Evolutionary conservation across 2,113 vertebrate genomes (phyloP), one percentile per base, ranked within the genome.

Genomic region (Misgurnus anguillicaudatus): DNA sequence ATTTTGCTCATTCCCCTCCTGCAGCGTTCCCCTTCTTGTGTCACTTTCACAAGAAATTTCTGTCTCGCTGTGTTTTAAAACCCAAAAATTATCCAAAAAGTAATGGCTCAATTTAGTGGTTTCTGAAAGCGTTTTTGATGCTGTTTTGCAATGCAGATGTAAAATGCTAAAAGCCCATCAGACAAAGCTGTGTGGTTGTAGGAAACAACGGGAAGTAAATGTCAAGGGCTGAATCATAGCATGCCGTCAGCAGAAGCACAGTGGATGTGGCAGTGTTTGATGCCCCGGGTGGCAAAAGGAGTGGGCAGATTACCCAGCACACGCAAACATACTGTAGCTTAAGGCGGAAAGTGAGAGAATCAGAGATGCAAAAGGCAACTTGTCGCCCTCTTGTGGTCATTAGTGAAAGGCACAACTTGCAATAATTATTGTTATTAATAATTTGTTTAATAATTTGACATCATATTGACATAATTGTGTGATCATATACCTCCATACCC

Each of bases 121-220:
- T 45, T 86, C 67, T 85, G 78, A 64, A 75, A 60, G 45, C 83
- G 67, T 73, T 80, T 53, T 61, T 66, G 61, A 42, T 39, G 76
- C 78, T 60, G 75, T 82, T 84, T 86, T 79, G 86, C 77, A 87
- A 69, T 83, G 69, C 38, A 81, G 66, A 80, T 82, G 53, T 77
- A 68, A 76, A 57, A 74, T 41, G 39, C 53, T 62, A 4, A 45
- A 67, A 53, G 45, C 57, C 41, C 6, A 19, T 78, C 65, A 47
- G 42, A 57, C 79, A 85, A 81, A 65, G 53, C 67, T 38, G 66
- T 82, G 57, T 60, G 78, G 79, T 53, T 9, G 47, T 16, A 47
- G 78, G 71, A 80, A 84, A 77, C 82, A 61, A 55, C 5, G 66
- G 62, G 80, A 78, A 63, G 76, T 51, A 74, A 80, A 72, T 66